Base-by-base conservation (phyloP, 2,888 invertebrate species). In the Ophion ventricosus region DNA sequence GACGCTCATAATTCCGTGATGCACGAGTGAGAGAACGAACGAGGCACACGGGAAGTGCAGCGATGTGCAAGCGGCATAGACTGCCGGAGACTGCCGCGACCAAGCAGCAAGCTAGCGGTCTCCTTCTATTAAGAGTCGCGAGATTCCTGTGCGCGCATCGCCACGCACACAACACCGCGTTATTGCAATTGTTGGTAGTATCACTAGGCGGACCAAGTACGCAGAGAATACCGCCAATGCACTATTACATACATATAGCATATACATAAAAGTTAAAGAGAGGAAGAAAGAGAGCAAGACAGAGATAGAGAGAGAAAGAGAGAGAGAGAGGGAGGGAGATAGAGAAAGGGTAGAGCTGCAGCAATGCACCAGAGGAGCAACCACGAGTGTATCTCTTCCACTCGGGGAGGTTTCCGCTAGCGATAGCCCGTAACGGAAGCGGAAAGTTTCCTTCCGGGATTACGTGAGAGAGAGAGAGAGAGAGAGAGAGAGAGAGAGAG, bases 381-480 rank as follows among this genome's bases (percentile, higher is more conserved):
- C 84, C 84, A 84, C 84, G 86, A 88, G 87, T 89, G 89, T 90
- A 90, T 90, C 90, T 90, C 90, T 90, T 90, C 90, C 90, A 90
- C 88, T 90, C 87, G 89, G 88, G 86, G 86, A 86, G 88, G 87
- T 88, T 83, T 87, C 88, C 87, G 74, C 83, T 73, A 87, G 88
- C 89, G 90, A 90, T 90, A 90, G 89, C 88, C 88, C 88, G 82
- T 86, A 86, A 87, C 86, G 88, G 89, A 88, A 86, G 88, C 85
- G 87, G 86, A 88, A 89, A 90, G 88, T 90, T 90, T 90, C 90
- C 89, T 90, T 90, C 89, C 88, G 86, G 90, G 89, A 90, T 90
- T 90, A 90, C 88, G 86, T 87, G 78, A 84, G 80, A 57, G 80
- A 72, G 77, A 56, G 40, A 57, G 35, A 64, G 56, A 43, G 64